phyloP scores from a whole-genome alignment of 2,113 vertebrate species.

The Chloebia gouldiae region DNA sequence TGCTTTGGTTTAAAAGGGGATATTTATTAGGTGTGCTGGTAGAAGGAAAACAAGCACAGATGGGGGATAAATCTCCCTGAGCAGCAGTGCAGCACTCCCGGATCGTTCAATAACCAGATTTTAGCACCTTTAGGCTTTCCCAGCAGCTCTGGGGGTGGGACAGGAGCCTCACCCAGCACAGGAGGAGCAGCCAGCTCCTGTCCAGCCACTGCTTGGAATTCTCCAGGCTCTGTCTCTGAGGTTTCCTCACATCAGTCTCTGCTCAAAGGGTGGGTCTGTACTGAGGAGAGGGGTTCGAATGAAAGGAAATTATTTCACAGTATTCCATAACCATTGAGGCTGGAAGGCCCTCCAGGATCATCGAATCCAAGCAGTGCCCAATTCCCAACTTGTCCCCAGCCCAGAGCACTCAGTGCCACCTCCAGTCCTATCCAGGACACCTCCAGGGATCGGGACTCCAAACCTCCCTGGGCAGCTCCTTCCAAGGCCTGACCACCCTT shows the following conservation, averaged over 20 bases:
- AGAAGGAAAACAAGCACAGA: constrained; percentile 54
- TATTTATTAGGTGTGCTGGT: constrained; percentile 53
- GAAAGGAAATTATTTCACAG: not conserved
- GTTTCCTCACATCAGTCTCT: not conserved
- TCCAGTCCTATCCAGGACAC: not conserved
- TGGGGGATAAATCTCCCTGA: constrained; percentile 57
- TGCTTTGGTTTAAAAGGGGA: constrained; percentile 20
- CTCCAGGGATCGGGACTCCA: not conserved
- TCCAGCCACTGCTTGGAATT: not conserved
- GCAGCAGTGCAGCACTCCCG: constrained; percentile 4
- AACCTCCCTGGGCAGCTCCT: not conserved
- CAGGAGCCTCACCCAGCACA: not conserved
- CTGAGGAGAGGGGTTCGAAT: not conserved
- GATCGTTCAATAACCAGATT: constrained; percentile 36
- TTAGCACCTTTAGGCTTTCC: not conserved
- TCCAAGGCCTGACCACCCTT: not conserved
- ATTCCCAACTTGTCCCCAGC: not conserved
- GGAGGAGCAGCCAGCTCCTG: not conserved
- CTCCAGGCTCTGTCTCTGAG: not conserved
- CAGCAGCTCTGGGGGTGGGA: not conserved
- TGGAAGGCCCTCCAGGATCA: rapidly evolving
- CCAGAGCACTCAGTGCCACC: not conserved
- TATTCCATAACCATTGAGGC: rapidly evolving
- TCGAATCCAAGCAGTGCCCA: rapidly evolving
- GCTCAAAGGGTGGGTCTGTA: not conserved